phyloP scores from a whole-genome alignment of 2,113 vertebrate genomes.

The Nanorana parkeri region DNA sequence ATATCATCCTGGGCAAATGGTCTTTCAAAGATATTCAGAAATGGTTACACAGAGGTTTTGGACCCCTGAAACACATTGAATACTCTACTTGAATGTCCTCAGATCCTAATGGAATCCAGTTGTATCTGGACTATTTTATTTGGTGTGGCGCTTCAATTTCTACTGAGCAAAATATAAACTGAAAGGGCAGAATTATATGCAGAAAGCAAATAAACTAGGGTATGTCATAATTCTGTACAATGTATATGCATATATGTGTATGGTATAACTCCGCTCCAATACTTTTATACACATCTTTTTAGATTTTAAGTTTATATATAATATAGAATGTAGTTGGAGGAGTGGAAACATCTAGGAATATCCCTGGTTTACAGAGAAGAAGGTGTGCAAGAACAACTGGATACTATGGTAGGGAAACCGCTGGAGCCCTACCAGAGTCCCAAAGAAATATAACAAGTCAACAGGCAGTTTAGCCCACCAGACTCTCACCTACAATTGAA shows the following conservation, averaged over 20 bases:
- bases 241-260: neutral
- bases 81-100: too few relatives aligned
- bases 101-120: too few relatives aligned
- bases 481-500: neutral
- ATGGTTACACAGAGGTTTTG: neutral
- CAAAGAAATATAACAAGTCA: neutral
- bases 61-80: neutral
- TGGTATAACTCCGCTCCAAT: too few relatives aligned
- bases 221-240: neutral
- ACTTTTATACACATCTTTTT: too few relatives aligned
- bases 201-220: too few relatives aligned
- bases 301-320: neutral
- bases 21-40: neutral
- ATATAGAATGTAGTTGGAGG: neutral
- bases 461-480: neutral
- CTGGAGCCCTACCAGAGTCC: neutral
- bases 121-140: too few relatives aligned
- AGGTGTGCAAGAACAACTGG: neutral
- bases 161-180: too few relatives aligned
- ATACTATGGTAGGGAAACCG: too few relatives aligned
- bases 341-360: neutral
- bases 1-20: neutral
- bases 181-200: too few relatives aligned
- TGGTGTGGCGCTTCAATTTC: too few relatives aligned
- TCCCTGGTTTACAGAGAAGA: neutral